These are phyloP conservation scores for Orius insidiosus DNA, from an alignment of 1,140 invertebrate genomes.

Conservation along the genomic window DNA sequence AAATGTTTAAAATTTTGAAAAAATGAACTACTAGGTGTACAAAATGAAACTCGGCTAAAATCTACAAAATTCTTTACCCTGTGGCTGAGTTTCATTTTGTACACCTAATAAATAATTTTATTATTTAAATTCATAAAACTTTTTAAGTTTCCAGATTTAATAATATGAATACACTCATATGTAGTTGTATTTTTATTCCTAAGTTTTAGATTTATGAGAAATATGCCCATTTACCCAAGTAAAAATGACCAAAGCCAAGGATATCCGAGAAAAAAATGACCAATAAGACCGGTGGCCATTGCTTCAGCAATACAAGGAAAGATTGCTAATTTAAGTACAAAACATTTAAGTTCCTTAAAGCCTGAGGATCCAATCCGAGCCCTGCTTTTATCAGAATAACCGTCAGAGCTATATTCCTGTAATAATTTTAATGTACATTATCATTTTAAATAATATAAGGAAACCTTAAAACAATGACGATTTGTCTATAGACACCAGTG, in stretches of 20 bases:
- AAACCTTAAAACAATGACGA: conserved; percentile 19
- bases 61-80: too few relatives aligned
- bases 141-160: too few relatives aligned
- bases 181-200: too few relatives aligned
- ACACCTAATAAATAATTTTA: too few relatives aligned
- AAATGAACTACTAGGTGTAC: too few relatives aligned
- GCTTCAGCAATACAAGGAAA: conserved; percentile 48
- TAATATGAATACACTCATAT: too few relatives aligned
- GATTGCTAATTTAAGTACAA: conserved; percentile 42
- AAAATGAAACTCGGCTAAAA: too few relatives aligned
- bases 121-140: too few relatives aligned
- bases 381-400: conserved; percentile 58
- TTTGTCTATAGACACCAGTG: conserved; percentile 14
- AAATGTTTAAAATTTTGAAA: too few relatives aligned
- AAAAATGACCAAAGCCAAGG: conserved; percentile 52
- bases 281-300: conserved; percentile 31
- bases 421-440: not conserved
- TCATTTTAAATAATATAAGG: not conserved
- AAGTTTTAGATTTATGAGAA: not conserved
- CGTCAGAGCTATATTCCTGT: conserved; percentile 44
- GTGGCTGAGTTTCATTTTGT: too few relatives aligned
- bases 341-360: conserved; percentile 36
- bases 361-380: conserved; percentile 46
- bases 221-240: conserved; percentile 32
- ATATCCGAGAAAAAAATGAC: conserved; percentile 41